Evolutionary conservation across 2,113 vertebrate species (phyloP).

Genomic region (Cygnus buccinator): DNA sequence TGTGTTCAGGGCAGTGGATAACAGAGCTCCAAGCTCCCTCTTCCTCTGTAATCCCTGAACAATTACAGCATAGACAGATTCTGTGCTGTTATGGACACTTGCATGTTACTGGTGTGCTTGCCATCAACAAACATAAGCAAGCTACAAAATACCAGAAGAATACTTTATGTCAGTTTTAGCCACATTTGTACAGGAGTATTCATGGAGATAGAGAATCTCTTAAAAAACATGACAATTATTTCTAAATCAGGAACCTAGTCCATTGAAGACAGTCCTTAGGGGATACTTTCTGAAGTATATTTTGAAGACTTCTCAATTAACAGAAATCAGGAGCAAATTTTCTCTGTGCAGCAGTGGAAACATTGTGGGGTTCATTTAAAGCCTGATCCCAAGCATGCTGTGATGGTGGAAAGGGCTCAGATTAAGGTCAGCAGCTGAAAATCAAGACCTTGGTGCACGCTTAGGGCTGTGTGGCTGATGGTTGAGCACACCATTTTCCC

Average conservation of each 20-base stretch:
- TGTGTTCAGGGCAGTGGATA: background rate
- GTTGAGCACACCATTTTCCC: background rate
- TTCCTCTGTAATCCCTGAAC: background rate
- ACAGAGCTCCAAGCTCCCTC: background rate
- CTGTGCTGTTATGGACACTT: background rate
- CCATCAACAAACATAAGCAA: background rate
- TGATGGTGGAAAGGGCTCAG: fast-evolving
- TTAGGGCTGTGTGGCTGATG: background rate
- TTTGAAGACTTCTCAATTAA: background rate
- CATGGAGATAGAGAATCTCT: background rate
- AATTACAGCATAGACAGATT: background rate
- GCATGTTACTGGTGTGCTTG: fast-evolving
- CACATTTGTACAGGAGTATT: background rate
- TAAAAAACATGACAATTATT: background rate
- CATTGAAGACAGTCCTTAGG: background rate
- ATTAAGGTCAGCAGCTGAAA: fast-evolving
- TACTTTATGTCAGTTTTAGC: background rate
- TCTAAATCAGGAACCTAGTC: background rate
- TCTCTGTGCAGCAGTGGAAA: background rate
- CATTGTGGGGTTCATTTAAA: background rate
- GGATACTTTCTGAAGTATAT: background rate
- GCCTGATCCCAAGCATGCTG: fast-evolving
- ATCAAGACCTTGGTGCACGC: fast-evolving
- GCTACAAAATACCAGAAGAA: background rate
- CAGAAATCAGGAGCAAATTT: background rate